A percentile compares a stretch with the other conserved stretches of the same genome.
phyloP scores from a whole-genome alignment of 2,888 invertebrate genomes.

The Chesias legatella region DNA sequence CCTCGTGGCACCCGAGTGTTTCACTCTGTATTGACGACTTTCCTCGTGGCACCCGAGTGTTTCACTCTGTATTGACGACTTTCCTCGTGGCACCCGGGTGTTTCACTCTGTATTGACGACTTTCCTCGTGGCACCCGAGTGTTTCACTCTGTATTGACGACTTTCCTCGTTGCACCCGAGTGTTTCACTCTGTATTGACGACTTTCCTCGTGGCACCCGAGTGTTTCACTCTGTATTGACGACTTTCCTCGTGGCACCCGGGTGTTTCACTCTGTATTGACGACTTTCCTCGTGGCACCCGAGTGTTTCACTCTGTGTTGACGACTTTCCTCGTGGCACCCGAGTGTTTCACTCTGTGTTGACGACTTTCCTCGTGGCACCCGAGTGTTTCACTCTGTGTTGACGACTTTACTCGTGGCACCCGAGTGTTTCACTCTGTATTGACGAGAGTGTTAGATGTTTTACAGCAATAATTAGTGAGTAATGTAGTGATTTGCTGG shows the following conservation, averaged over 20 bases:
- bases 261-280: not conserved
- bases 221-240: not conserved
- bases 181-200: not conserved
- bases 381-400: constrained; percentile 27
- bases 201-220: constrained; percentile 42
- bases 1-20: constrained; percentile 37
- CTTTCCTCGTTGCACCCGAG: constrained; percentile 41
- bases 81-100: constrained; percentile 38
- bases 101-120: constrained; percentile 11
- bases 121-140: constrained; percentile 40
- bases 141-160: constrained; percentile 6
- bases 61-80: constrained; percentile 17
- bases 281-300: constrained; percentile 39
- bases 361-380: constrained; percentile 34
- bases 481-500: constrained; percentile 72
- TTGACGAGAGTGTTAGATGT: constrained; percentile 61
- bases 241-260: constrained; percentile 42
- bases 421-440: constrained; percentile 76
- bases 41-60: constrained; percentile 38
- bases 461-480: constrained; percentile 78
- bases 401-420: no score
- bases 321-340: constrained; percentile 37
- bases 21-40: constrained; percentile 20
- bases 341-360: constrained; percentile 20
- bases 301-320: constrained; percentile 14